phyloP scores from a whole-genome alignment of 2,113 vertebrate genomes.

The Leiothrix lutea region DNA sequence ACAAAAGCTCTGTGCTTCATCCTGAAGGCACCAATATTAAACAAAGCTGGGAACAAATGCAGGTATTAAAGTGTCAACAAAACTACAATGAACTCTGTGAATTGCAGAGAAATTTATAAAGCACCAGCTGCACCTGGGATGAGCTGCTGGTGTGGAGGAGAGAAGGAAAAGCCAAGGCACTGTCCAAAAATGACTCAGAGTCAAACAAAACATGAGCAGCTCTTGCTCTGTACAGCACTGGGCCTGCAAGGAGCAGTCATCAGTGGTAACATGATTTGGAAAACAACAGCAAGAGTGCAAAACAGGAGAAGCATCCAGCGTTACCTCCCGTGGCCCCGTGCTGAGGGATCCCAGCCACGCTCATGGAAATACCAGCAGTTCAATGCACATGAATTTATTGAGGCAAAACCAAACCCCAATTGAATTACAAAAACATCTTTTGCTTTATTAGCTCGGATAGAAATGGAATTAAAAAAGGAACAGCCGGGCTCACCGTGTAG shows the following conservation, averaged over 20 bases:
- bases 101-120: background rate
- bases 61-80: background rate
- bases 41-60: background rate
- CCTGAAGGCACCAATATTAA: background rate
- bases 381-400: background rate
- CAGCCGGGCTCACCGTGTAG: background rate
- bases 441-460: conserved; percentile 16
- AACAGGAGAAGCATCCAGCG: background rate
- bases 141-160: background rate
- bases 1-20: background rate
- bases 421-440: conserved; percentile 33
- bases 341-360: background rate
- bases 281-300: background rate
- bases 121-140: background rate
- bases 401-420: conserved; percentile 21
- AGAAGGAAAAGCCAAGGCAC: background rate
- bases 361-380: conserved; percentile 8
- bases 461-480: conserved; percentile 52
- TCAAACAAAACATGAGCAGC: background rate
- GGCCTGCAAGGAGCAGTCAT: background rate
- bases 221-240: background rate
- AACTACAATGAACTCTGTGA: background rate
- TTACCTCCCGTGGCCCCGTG: accelerated
- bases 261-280: background rate
- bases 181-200: background rate